A percentile compares a stretch with the other conserved stretches of the same genome.
phyloP scores from a whole-genome alignment of 2,888 invertebrate genomes.

The Lymantria dispar region DNA sequence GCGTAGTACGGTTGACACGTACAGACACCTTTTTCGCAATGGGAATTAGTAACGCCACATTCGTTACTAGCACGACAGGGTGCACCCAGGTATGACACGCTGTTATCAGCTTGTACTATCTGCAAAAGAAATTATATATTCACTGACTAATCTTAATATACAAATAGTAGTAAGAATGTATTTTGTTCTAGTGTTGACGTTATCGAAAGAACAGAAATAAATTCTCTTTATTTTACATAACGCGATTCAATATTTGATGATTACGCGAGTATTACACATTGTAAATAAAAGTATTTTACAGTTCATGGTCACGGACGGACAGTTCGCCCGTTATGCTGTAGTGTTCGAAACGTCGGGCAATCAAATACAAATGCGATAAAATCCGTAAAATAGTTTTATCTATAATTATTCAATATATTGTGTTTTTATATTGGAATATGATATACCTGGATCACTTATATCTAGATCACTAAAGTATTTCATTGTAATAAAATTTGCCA shows the following conservation, averaged over 20 bases:
- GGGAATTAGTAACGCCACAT: slow-evolving; percentile 85
- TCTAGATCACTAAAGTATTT: slow-evolving; percentile 1
- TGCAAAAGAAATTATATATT: slow-evolving; percentile 36
- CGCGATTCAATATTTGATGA: too few relatives aligned
- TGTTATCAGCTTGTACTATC: slow-evolving; percentile 48
- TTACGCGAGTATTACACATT: too few relatives aligned
- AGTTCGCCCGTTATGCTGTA: too few relatives aligned
- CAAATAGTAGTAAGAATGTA: too few relatives aligned
- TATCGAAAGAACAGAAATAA: neutral
- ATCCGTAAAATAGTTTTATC: too few relatives aligned
- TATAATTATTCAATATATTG: neutral
- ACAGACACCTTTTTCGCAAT: slow-evolving; percentile 87
- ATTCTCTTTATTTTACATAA: too few relatives aligned
- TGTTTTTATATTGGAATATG: neutral
- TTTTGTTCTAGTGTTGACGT: neutral
- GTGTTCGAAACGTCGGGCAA: too few relatives aligned
- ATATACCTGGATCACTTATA: neutral
- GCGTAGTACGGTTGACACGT: slow-evolving; percentile 92
- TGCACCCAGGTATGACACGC: slow-evolving; percentile 78
- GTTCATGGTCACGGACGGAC: too few relatives aligned
- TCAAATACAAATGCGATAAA: too few relatives aligned
- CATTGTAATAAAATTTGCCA: slow-evolving; percentile 9
- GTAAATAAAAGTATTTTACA: too few relatives aligned
- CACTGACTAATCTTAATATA: too few relatives aligned
- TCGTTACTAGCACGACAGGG: slow-evolving; percentile 84